A percentile compares a stretch with the other conserved stretches of the same genome.
Evolutionary conservation across 1,140 invertebrate species (phyloP).

Genomic region (Cardiocondyla obscurior): DNA sequence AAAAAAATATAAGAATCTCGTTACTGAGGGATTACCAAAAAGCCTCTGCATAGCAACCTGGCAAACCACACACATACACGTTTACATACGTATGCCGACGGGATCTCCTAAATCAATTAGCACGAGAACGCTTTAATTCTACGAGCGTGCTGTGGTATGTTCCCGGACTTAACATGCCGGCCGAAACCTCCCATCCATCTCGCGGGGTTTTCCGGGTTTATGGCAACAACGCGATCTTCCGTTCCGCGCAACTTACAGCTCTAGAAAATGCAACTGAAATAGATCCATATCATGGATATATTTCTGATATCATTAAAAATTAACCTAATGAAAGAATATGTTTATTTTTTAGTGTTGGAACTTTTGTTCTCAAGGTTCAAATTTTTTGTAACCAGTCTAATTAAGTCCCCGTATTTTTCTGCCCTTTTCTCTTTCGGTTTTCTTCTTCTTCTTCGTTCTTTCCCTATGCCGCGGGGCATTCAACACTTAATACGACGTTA

Average conservation of each 20-base stretch:
- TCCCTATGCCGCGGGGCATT: conserved; percentile 65
- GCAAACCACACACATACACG: not conserved
- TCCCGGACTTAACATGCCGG: conserved; percentile 50
- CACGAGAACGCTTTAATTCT: conserved; percentile 62
- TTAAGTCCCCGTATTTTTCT: conserved; percentile 50
- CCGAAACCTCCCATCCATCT: conserved; percentile 53
- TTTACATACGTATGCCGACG: not conserved
- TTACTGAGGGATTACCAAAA: not conserved
- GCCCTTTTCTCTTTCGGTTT: not conserved
- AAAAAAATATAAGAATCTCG: not conserved
- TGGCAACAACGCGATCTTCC: conserved; percentile 60
- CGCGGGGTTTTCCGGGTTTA: conserved; percentile 55
- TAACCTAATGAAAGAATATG: too few relatives aligned
- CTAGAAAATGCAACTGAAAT: too few relatives aligned
- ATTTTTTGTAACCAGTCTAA: conserved; percentile 65
- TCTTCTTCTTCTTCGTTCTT: not conserved
- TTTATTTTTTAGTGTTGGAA: too few relatives aligned
- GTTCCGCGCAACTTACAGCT: too few relatives aligned
- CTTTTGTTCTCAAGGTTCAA: too few relatives aligned
- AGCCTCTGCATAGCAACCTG: not conserved
- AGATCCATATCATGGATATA: too few relatives aligned
- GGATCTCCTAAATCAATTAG: conserved; percentile 66
- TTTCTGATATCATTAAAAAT: too few relatives aligned
- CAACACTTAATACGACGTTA: conserved; percentile 64
- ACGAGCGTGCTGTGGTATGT: conserved; percentile 38